phyloP scores from a whole-genome alignment of 2,888 invertebrate genomes.

The Lissocephala sabroskyi region DNA sequence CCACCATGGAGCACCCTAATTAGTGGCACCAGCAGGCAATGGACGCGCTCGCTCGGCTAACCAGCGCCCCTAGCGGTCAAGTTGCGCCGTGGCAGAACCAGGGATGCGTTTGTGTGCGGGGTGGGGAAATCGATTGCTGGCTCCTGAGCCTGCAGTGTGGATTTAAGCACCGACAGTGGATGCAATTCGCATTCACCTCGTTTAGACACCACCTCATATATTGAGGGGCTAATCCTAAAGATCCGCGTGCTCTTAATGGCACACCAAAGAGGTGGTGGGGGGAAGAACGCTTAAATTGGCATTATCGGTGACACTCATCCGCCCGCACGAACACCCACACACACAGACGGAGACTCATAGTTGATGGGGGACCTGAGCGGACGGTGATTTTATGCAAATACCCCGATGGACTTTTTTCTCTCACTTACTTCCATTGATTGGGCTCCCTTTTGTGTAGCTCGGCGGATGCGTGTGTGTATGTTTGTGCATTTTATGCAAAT shows the following conservation, averaged over 20 bases:
- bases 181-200: too few relatives aligned
- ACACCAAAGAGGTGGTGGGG: too few relatives aligned
- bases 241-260: constrained; percentile 48
- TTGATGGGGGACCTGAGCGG: constrained; percentile 8
- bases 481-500: constrained; percentile 49
- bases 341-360: constrained; percentile 10
- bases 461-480: too few relatives aligned
- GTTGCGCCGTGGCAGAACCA: neutral
- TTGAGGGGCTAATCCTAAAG: constrained; percentile 37
- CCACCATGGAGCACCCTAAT: neutral
- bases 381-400: constrained; percentile 46
- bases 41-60: neutral
- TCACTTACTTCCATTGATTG: constrained; percentile 9
- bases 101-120: too few relatives aligned
- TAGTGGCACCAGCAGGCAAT: neutral
- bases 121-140: too few relatives aligned
- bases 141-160: neutral
- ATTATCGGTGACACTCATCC: constrained; percentile 29
- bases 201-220: constrained; percentile 15
- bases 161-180: too few relatives aligned
- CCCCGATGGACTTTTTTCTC: constrained; percentile 2
- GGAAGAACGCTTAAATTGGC: constrained; percentile 36
- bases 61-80: neutral
- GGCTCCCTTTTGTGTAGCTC: too few relatives aligned
- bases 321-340: constrained; percentile 6